Conservation (phyloP, 2,113 vertebrate genomes). For the Damaliscus lunatus region DNA sequence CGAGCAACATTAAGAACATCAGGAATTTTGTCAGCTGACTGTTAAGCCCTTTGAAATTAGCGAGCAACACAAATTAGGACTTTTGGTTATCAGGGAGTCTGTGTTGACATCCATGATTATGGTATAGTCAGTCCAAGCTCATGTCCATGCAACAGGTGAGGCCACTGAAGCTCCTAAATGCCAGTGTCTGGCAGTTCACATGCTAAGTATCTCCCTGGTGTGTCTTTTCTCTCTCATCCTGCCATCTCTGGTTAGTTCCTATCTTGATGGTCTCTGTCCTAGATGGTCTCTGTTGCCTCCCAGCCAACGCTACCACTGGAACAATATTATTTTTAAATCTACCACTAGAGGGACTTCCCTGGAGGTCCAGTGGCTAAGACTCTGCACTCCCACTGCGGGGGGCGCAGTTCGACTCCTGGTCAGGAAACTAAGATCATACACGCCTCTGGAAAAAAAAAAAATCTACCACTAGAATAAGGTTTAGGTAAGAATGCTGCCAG, state of each 20-base stretch:
- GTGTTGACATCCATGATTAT: neutral
- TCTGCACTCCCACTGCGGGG: neutral
- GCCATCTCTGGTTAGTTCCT: neutral
- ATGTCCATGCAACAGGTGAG: neutral
- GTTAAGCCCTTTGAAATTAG: neutral
- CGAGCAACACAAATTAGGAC: neutral
- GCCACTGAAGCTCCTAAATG: neutral
- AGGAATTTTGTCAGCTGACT: neutral
- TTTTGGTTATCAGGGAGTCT: neutral
- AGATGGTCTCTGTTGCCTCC: neutral
- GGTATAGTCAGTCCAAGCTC: neutral
- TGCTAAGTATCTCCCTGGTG: neutral
- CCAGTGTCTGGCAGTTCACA: neutral
- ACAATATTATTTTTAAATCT: neutral
- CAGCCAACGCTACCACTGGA: accelerated
- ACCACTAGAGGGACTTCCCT: neutral
- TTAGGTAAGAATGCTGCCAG: neutral
- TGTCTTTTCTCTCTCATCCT: neutral
- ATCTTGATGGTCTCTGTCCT: neutral
- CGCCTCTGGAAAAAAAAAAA: accelerated
- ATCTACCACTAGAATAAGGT: neutral
- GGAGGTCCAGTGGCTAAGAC: neutral
- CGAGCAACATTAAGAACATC: neutral
- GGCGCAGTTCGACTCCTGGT: neutral
- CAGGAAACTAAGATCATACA: neutral